Base-by-base conservation (phyloP, 2,888 invertebrate genomes). In the Metallyticus violacea region DNA sequence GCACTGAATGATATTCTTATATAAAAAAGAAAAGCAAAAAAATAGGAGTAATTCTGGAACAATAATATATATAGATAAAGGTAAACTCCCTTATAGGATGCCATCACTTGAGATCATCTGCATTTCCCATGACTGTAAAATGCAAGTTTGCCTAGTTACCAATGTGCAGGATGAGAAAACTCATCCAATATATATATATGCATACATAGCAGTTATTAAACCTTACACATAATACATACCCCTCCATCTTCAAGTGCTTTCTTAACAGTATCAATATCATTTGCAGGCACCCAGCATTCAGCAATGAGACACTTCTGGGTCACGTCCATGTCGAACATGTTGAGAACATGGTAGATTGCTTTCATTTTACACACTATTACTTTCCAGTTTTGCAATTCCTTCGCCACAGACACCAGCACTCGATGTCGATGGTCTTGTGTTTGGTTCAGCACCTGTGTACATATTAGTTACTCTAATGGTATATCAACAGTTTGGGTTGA, bases 291-390 rank as follows among this genome's bases (percentile, higher is more conserved):
- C 97, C 97, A 98, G 90, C 97, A 97, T 91, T 98, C 97, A 0
- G 97, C 97, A 89, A 98, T 97, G 29, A 97, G 93, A 91, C 97
- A 97, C 91, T 97, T 97, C 92, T 97, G 96, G 1, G 97, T 96
- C 7, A 97, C 97, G 91, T 98, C 97, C 93, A 97, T 94, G 91
- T 96, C 98, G 92, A 98, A 98, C 92, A 97, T 94, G 92, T 98
- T 99, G 89, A 98, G 93, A 0, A 97, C 97, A 91, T 98, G 97
- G 92, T 98, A 99, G 90, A 98, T 98, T 2, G 98, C 98, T 91
- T 99, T 99, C 93, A 97, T 97, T 91, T 97, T 97, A 26, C 95
- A 93, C 22, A 97, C 97, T 91, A 96, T 97, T 83, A 97, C 94
- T 92, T 95, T 95, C 98, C 98, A 98, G 85, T 96, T 96, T 90